phyloP scores from a whole-genome alignment of 2,797 vertebrate genomes.

The Onychomys arenicola region DNA sequence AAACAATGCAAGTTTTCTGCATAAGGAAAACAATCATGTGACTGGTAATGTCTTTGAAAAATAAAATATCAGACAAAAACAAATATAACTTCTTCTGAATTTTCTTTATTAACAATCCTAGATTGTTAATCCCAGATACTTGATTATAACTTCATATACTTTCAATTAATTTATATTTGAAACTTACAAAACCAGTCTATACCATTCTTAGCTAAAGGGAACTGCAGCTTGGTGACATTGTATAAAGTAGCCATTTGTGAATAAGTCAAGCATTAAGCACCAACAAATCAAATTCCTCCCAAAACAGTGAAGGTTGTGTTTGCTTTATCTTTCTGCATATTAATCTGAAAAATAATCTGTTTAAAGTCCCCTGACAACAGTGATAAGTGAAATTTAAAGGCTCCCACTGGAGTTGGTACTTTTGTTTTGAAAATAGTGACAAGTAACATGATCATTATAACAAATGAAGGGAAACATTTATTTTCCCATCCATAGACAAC shows the following conservation, averaged over 20 bases:
- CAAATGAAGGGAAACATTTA: slow-evolving; percentile 42
- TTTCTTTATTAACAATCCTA: neutral
- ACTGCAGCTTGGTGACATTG: neutral
- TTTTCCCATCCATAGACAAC: neutral
- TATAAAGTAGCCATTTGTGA: neutral
- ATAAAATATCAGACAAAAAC: neutral
- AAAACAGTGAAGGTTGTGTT: neutral
- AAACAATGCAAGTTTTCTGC: accelerated
- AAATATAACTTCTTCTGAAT: neutral
- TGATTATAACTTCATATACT: neutral
- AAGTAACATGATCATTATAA: neutral
- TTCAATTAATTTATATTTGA: neutral
- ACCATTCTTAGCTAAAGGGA: neutral
- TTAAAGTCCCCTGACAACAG: slow-evolving; percentile 2
- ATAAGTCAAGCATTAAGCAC: neutral
- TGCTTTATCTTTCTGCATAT: neutral
- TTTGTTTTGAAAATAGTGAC: slow-evolving; percentile 23
- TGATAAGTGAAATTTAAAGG: neutral
- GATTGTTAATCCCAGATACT: neutral
- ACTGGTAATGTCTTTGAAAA: neutral
- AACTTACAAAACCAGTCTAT: neutral
- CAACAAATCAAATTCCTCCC: neutral
- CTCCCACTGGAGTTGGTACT: neutral
- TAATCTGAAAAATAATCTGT: neutral
- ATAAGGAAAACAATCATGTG: neutral